Percentiles rank a stretch among this genome's conserved stretches.
These are phyloP conservation scores for Pseudeuparius sepicola DNA, from an alignment of 2,888 invertebrate genomes.

Conservation along the genomic window DNA sequence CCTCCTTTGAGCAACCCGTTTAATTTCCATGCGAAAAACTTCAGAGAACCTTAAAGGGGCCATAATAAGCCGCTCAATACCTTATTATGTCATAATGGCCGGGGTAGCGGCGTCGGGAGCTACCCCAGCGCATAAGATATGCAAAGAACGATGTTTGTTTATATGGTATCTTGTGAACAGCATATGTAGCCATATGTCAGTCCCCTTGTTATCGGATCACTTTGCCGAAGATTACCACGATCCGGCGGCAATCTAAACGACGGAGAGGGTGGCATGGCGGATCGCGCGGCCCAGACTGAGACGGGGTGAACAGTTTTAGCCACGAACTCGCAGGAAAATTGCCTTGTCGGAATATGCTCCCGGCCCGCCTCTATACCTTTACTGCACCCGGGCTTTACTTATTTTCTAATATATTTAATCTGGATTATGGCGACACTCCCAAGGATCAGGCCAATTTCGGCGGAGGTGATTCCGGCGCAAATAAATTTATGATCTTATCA, in stretches of 20 bases:
- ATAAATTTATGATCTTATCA: too few relatives aligned
- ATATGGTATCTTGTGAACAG: conserved; percentile 36
- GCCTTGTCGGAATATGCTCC: conserved; percentile 31
- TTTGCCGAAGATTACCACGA: conserved; percentile 39
- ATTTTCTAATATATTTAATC: conserved; percentile 30
- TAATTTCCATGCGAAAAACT: conserved; percentile 28
- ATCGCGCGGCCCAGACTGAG: conserved; percentile 24
- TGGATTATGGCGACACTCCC: conserved; percentile 21
- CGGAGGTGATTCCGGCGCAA: too few relatives aligned
- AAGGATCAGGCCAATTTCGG: too few relatives aligned
- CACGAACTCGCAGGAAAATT: conserved; percentile 36
- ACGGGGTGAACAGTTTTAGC: conserved; percentile 31
- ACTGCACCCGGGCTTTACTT: conserved; percentile 30
- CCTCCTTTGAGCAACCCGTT: conserved; percentile 18
- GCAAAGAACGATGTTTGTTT: conserved; percentile 40
- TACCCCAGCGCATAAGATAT: conserved; percentile 40
- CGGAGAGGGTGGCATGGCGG: conserved; percentile 21
- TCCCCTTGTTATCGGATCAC: conserved; percentile 38
- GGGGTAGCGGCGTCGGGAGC: too few relatives aligned
- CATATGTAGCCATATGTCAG: conserved; percentile 41
- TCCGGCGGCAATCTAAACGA: conserved; percentile 33
- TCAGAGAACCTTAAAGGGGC: conserved; percentile 25
- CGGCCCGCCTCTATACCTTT: conserved; percentile 25
- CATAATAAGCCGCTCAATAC: conserved; percentile 33
- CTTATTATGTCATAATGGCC: conserved; percentile 38